Base-by-base conservation (phyloP, 2,113 vertebrate species). In the Hyaena hyaena region DNA sequence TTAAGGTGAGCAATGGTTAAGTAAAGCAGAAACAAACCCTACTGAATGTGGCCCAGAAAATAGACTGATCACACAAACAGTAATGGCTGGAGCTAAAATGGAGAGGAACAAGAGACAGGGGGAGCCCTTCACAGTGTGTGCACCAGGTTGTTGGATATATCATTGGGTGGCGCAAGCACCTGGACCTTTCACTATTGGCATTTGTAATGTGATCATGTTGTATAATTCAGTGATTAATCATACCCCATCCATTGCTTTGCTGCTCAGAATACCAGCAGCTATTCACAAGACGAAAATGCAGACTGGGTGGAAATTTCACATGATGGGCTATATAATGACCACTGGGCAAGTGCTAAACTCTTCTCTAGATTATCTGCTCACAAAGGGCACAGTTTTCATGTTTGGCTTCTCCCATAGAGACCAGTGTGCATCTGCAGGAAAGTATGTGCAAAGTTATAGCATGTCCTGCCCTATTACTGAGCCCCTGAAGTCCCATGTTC, bases 401-500 rank as follows among this genome's bases (percentile, higher is more conserved):
- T 77, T 74, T 58, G 71, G 7, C 58, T 39, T 5, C 11, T 3
- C 39, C 39, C 12, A 31, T 0, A 5, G 8, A 81, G 33, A 83
- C 7, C n/a, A 66, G 15, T 12, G 35, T 63, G 11, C 11, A 55
- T 35, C 55, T 53, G 33, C 35, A 65, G 12, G n/a, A 15, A 24
- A 26, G 0, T 10, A 10, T 0, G 4, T 17, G 4, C 4, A 55
- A 48, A 10, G 14, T 1, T 19, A 4, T 24, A 9, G 1, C 95
- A n/a, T 8, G 24, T 10, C n/a, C 53, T 61, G 5, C 10, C n/a
- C 43, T 50, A 26, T 1, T 15, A 31, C 28, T 53, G 8, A 10
- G 8, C 2, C 24, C 50, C 53, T 55, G 28, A 80, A n/a, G 23
- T 7, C 26, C 45, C 43, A 10, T 21, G 1, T n/a, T 68, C 31